A percentile compares a stretch with the other conserved stretches of the same genome.
These are phyloP conservation scores for Hesperia comma DNA, from an alignment of 2,888 invertebrate species.

Conservation along the genomic window DNA sequence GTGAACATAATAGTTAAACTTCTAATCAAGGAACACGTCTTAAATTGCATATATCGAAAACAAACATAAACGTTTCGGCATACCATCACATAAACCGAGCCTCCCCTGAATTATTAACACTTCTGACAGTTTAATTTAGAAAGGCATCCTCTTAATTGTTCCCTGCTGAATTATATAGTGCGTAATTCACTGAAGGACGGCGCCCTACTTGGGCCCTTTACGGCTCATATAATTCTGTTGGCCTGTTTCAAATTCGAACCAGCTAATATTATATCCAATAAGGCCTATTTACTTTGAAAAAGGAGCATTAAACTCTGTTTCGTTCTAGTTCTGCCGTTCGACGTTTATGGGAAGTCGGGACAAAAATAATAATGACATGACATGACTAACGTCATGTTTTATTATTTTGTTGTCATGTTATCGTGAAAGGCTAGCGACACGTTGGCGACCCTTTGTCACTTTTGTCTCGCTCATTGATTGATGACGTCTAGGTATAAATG, in stretches of 20 bases:
- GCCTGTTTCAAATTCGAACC: constrained; percentile 8
- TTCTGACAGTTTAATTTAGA: constrained; percentile 70
- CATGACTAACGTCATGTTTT: no score
- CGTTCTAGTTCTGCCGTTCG: no score
- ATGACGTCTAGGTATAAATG: no score
- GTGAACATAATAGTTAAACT: neutral
- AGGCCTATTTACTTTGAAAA: no score
- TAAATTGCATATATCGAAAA: neutral
- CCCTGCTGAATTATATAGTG: constrained; percentile 56
- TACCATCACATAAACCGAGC: constrained; percentile 7
- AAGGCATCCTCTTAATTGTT: constrained; percentile 66
- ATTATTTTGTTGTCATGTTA: no score
- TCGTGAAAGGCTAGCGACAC: no score
- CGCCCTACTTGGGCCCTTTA: constrained; percentile 47
- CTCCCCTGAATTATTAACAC: constrained; percentile 31
- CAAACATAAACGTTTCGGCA: constrained; percentile 5
- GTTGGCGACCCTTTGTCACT: no score
- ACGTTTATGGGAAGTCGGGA: no score
- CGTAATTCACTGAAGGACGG: constrained; percentile 59
- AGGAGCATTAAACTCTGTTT: no score
- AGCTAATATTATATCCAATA: no score
- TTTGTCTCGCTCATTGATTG: no score
- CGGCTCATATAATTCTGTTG: constrained; percentile 30
- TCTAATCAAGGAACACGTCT: neutral
- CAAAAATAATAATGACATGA: no score